These are phyloP conservation scores for Tamias sibiricus DNA, from an alignment of 2,113 vertebrate genomes.

Conservation along the genomic window DNA sequence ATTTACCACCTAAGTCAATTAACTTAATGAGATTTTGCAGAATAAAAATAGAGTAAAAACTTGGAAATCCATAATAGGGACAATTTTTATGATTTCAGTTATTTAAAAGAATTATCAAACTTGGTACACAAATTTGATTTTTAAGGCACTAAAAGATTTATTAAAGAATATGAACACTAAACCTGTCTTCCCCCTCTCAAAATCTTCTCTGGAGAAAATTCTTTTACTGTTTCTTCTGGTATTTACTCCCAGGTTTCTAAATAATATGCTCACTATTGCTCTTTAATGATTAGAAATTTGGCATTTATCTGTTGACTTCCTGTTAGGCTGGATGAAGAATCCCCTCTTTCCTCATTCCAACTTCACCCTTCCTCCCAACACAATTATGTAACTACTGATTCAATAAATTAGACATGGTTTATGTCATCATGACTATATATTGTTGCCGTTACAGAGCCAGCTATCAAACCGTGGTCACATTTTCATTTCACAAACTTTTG, in stretches of 20 bases:
- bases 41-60: constrained; percentile 31
- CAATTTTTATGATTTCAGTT: background rate
- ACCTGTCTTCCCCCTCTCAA: background rate
- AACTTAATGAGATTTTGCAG: background rate
- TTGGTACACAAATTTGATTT: background rate
- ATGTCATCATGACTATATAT: background rate
- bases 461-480: background rate
- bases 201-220: background rate
- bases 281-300: background rate
- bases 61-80: background rate
- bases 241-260: background rate
- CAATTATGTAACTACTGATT: background rate
- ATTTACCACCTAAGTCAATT: background rate
- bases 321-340: background rate
- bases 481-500: background rate
- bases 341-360: background rate
- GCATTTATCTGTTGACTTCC: background rate
- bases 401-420: background rate
- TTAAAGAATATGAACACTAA: background rate
- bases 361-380: background rate
- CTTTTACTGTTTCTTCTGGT: background rate
- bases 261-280: background rate
- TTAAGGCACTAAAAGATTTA: background rate
- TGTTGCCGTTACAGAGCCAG: background rate
- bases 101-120: background rate